A percentile compares a stretch with the other conserved stretches of the same genome.
These are phyloP conservation scores for Calypte anna DNA, from an alignment of 2,113 vertebrate species.

Conservation along the genomic window DNA sequence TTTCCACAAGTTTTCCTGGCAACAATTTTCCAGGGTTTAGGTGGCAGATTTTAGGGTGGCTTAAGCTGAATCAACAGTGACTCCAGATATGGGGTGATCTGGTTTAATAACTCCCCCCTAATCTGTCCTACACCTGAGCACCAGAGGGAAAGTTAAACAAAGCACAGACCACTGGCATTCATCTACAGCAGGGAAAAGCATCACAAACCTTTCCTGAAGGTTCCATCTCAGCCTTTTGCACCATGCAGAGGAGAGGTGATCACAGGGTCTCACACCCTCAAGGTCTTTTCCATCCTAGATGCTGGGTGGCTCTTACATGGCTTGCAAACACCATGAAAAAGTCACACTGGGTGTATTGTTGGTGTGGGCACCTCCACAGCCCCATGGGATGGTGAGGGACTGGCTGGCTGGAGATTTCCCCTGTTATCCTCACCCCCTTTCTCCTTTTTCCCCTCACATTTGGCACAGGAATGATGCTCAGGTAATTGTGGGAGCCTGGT, in stretches of 20 bases:
- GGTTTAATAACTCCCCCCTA: not conserved
- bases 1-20: not conserved
- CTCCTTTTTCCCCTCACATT: not conserved
- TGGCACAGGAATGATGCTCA: not conserved
- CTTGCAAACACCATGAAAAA: fast-evolving
- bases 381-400: not conserved
- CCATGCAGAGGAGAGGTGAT: not conserved
- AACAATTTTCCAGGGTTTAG: not conserved
- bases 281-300: not conserved
- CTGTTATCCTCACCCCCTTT: not conserved
- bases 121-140: not conserved
- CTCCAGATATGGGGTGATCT: not conserved
- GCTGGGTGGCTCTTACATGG: not conserved
- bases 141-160: not conserved
- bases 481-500: not conserved
- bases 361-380: not conserved
- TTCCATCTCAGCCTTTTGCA: not conserved
- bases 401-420: not conserved
- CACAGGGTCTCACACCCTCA: not conserved
- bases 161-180: not conserved
- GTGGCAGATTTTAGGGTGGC: not conserved
- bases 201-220: not conserved
- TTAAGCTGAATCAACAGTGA: not conserved
- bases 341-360: not conserved
- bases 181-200: not conserved